Evolutionary conservation across 2,113 vertebrate genomes (phyloP).

Genomic region (Malurus elegans): DNA sequence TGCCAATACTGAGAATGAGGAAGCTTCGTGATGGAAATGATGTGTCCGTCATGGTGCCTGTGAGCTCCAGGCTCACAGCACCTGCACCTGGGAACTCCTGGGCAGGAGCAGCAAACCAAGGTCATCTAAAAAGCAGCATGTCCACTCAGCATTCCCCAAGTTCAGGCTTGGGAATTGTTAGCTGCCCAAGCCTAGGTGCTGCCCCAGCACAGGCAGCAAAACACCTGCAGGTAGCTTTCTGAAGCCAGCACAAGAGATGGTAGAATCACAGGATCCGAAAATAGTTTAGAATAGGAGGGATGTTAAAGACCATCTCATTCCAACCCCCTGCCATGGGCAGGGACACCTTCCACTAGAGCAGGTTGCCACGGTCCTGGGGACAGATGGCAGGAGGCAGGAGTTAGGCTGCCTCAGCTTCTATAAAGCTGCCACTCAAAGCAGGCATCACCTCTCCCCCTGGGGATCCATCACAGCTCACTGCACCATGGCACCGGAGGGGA

Average conservation of each 20-base stretch:
- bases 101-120: not conserved
- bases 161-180: not conserved
- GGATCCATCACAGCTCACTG: not conserved
- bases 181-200: not conserved
- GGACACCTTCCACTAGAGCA: not conserved
- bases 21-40: not conserved
- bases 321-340: not conserved
- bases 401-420: not conserved
- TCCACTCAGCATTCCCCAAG: fast-evolving
- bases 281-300: not conserved
- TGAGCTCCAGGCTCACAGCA: not conserved
- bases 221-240: not conserved
- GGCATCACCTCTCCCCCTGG: fast-evolving
- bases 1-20: not conserved
- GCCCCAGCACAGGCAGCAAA: not conserved
- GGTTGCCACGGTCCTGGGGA: not conserved
- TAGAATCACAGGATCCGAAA: not conserved
- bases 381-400: not conserved
- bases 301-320: not conserved
- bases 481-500: not conserved
- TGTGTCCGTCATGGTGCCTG: fast-evolving
- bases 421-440: not conserved
- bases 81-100: not conserved
- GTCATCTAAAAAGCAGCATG: not conserved
- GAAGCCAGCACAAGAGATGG: not conserved